phyloP scores from a whole-genome alignment of 1,140 invertebrate species.

The Trachelipus rathkii region DNA sequence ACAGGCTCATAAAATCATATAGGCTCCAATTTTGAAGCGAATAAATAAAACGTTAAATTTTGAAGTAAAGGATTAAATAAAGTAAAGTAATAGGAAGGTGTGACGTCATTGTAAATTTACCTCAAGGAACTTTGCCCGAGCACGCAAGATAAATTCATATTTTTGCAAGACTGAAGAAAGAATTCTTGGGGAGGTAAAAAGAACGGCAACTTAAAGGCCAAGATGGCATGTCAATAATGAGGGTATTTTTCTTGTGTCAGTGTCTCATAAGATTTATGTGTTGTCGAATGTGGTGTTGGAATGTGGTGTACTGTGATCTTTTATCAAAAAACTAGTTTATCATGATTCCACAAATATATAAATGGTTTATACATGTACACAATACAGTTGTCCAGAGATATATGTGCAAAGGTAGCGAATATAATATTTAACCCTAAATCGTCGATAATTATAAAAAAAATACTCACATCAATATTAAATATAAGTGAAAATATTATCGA shows the following conservation, averaged over 20 bases:
- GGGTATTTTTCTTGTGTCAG: slow-evolving; percentile 36
- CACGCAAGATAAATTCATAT: slow-evolving; percentile 25
- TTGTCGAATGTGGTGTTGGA: too few relatives aligned
- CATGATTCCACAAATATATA: slow-evolving; percentile 31
- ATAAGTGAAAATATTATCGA: too few relatives aligned
- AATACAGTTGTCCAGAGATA: too few relatives aligned
- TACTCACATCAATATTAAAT: too few relatives aligned
- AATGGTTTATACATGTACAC: slow-evolving; percentile 4
- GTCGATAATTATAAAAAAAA: too few relatives aligned
- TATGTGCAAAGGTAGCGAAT: too few relatives aligned
- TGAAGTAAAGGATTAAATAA: slow-evolving; percentile 5
- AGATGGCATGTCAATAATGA: slow-evolving; percentile 44
- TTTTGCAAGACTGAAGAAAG: slow-evolving; percentile 35
- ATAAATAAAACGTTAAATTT: too few relatives aligned
- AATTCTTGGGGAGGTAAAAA: slow-evolving; percentile 38
- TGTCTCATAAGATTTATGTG: slow-evolving; percentile 38
- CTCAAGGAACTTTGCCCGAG: neutral
- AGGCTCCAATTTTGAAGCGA: too few relatives aligned
- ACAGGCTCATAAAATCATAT: too few relatives aligned
- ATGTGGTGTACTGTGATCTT: slow-evolving; percentile 33
- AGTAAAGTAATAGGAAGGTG: neutral
- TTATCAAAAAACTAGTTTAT: slow-evolving; percentile 34
- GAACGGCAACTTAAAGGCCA: slow-evolving; percentile 44
- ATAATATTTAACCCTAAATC: too few relatives aligned
- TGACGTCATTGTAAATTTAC: neutral